Evolutionary conservation across 2,113 vertebrate species (phyloP), one percentile per base, ranked within the genome.

Genomic region (Hirundichthys speculiger): DNA sequence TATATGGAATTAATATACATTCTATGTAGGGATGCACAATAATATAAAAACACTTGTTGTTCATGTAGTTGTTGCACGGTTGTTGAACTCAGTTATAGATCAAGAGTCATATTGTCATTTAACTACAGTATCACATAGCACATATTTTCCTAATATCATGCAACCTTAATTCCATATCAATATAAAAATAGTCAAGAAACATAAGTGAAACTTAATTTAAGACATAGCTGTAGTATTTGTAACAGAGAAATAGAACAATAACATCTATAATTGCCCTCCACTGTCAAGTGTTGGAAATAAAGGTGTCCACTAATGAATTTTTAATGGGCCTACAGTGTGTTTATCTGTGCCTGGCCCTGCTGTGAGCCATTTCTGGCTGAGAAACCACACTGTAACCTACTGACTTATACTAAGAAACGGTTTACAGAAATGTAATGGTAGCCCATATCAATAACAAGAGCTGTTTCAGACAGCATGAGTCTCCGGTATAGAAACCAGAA

Each of bases 381-480:
- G 30, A 34, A 34, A 34, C 30, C 30, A 34, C 30, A 34, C 30
- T 47, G 22, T 40, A 21, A 41, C 19, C 11, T 14, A 19, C 38
- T 53, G 9, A 57, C 22, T 38, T 24, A 13, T n/a, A 76, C 39
- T 39, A 30, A 42, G 15, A 34, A 34, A 34, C 3, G 30, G 30
- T 10, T 34, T 34, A 7, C 9, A 61, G 24, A 2, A 20, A 64
- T 39, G 34, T 57, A 61, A 69, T 46, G 38, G 69, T 50, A 70
- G 30, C 58, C 41, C 48, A 19, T 27, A 18, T 34, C 34, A 58
- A 27, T 58, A 3, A 21, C 64, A 63, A 68, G 10, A 34, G 60
- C 69, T 30, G 48, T 47, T 55, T 30, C 24, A 77, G 27, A 48
- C 48, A 70, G n/a, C 34, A 64, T 43, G 19, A 56, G 38, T 7